Evolutionary conservation across 2,113 vertebrate genomes (phyloP), one percentile per base, ranked within the genome.

Genomic region (Nyctereutes procyonoides): DNA sequence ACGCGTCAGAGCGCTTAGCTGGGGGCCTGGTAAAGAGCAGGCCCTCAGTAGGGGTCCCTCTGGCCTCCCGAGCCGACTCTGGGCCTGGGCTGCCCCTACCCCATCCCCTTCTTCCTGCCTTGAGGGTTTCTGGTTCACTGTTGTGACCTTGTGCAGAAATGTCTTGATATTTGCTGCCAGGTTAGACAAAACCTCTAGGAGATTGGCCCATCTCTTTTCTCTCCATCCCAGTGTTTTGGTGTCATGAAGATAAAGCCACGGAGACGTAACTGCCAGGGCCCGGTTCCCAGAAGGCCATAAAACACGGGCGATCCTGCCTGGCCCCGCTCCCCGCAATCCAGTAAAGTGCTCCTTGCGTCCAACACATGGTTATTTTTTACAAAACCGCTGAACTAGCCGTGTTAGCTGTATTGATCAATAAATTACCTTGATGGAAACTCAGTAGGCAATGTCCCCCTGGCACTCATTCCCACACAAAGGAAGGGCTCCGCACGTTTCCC

Each of bases 341-440:
- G 95, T 81, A 95, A 96, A 98, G 96, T 84, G 74, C 85, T 87
- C 88, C 73, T 91, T 0, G 35, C 51, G 43, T 93, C 83, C 93
- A 89, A 48, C 94, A 95, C 92, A 51, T 62, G 94, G 74, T 93
- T 96, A 96, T 97, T 97, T 98, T 98, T 97, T 94, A 97, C 84
- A 93, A 94, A 98, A 97, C 83, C 85, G 97, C 97, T 98, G 97
- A 97, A 98, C 98, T 97, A 94, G 97, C 97, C 96, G 22, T 96
- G 96, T 97, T 97, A 79, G 51, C 97, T 95, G 85, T 96, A 98
- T 96, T 97, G 97, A 98, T 97, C 97, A 97, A 97, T 98, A 97
- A 98, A 98, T 98, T 97, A 98, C 91, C 96, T 89, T 97, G 97
- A 98, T 97, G 97, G 96, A 98, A 98, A 96, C 90, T 97, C 97